Conservation (phyloP, 2,797 vertebrate genomes). For the Cyprinodon diabolis region DNA sequence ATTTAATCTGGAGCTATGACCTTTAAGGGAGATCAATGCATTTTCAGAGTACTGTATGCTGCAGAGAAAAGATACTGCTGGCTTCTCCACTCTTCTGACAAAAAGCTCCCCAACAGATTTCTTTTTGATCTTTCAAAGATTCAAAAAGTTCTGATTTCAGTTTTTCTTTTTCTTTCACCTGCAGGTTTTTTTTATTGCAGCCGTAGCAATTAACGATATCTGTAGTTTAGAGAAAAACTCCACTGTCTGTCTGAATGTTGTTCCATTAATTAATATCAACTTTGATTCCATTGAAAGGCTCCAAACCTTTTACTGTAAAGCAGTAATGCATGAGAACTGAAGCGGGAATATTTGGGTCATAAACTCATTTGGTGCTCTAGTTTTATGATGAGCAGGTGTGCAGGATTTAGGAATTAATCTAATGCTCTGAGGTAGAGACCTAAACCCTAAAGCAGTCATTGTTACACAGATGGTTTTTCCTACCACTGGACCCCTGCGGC, state of each 20-base stretch:
- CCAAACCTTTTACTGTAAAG: background rate
- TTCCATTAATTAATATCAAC: background rate
- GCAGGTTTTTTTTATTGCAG: background rate
- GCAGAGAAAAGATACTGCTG: background rate
- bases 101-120: background rate
- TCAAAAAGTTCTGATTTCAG: background rate
- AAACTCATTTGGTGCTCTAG: background rate
- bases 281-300: background rate
- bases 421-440: background rate
- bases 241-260: background rate
- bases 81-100: background rate
- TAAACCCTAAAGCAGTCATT: background rate
- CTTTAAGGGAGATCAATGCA: background rate
- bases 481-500: slow-evolving; percentile 82
- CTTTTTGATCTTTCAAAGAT: background rate
- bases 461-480: slow-evolving; percentile 25
- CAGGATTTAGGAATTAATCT: background rate
- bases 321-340: background rate
- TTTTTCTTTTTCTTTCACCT: background rate
- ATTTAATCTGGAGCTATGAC: too few species aligned
- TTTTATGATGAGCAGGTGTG: background rate
- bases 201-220: background rate
- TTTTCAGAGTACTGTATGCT: background rate
- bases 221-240: background rate
- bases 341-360: background rate